phyloP scores from a whole-genome alignment of 2,888 invertebrate genomes.

The Stenodema calcarata region DNA sequence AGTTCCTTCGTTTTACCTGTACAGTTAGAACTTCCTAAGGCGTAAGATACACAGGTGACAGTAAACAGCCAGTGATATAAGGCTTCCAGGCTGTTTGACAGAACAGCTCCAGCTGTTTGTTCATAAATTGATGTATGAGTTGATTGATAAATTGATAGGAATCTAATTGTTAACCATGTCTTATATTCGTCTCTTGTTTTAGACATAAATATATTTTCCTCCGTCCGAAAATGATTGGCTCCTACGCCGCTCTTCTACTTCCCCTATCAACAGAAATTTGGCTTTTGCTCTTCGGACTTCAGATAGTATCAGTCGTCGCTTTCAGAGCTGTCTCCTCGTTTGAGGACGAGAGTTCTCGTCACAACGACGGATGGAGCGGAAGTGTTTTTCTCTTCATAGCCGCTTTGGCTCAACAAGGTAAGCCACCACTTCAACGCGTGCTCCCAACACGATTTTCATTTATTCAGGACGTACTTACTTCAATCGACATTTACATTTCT shows the following conservation, averaged over 20 bases:
- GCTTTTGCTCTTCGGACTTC: neutral
- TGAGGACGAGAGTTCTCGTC: neutral
- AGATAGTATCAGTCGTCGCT: neutral
- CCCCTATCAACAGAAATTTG: constrained; percentile 17
- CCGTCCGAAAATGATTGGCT: constrained; percentile 33
- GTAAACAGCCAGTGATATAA: no score
- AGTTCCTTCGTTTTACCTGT: neutral
- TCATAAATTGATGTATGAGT: no score
- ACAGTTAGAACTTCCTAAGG: no score
- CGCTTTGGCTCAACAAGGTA: constrained; percentile 33
- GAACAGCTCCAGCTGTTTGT: no score
- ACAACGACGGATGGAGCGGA: constrained; percentile 28
- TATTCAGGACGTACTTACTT: no score
- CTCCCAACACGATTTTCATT: no score
- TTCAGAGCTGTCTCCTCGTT: constrained; percentile 15
- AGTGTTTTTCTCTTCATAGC: constrained; percentile 10
- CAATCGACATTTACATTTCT: no score
- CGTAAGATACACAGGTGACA: no score
- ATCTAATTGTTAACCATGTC: neutral
- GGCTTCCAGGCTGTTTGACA: no score
- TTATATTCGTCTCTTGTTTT: neutral
- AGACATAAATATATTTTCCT: constrained; percentile 14
- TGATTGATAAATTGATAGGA: no score
- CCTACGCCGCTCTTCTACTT: constrained; percentile 9
- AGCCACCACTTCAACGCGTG: neutral